Evolutionary conservation across 2,113 vertebrate genomes (phyloP), one percentile per base, ranked within the genome.

Genomic region (Verasper variegatus): DNA sequence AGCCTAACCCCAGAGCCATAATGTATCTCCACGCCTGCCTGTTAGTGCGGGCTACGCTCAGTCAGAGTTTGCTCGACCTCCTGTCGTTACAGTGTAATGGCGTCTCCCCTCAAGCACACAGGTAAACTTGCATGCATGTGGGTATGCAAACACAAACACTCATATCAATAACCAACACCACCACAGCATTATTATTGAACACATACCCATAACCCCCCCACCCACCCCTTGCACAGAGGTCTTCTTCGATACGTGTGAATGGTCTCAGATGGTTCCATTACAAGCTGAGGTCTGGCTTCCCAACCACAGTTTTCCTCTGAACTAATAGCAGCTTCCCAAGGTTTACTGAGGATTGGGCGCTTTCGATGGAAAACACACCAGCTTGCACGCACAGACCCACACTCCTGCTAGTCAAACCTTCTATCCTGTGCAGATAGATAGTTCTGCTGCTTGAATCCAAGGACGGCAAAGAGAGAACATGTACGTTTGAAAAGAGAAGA

Each of bases 1-100:
- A 62, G 66, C 68, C 76, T 86, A 73, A 89, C 85, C 85, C 69
- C 77, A 71, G 74, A 88, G 77, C 85, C 77, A 71, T 69, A 76
- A 70, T 82, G 77, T 69, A 56, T 61, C 76, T 62, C 78, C 56
- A 68, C 52, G 78, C 58, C 42, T 71, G 76, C 68, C 77, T 85
- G 68, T 66, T 61, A 71, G 45, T 20, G 56, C 67, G 80, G 58
- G 40, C 68, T 31, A 31, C 31, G 31, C 31, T 31, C 31, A 31
- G 31, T 31, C 31, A 31, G 31, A 7, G 31, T 31, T 1, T 7
- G 31, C 31, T 40, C 21, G 27, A 55, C 26, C 59, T 71, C 27
- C 20, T 49, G 62, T 66, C 4, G 57, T 68, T 64, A 76, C 26
- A 80, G 54, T 68, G 47, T 17, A 49, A 4, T 49, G 14, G 17